Conservation (phyloP, 2,113 vertebrate species). For the Rhinolophus ferrumequinum region DNA sequence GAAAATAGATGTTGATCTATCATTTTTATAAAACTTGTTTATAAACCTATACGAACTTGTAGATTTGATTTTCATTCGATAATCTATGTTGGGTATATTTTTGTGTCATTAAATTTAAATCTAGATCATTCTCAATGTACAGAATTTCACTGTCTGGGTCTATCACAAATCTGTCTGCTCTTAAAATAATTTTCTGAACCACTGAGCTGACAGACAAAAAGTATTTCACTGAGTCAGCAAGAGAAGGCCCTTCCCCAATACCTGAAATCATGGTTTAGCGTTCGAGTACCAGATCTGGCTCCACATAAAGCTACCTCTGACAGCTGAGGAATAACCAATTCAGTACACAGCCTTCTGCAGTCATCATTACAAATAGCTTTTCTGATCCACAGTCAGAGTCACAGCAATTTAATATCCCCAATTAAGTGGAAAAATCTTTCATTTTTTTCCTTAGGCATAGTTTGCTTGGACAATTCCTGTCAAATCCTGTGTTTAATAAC, state of each 20-base stretch:
- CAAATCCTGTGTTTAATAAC: not conserved
- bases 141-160: not conserved
- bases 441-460: not conserved
- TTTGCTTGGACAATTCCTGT: not conserved
- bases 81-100: not conserved
- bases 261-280: not conserved
- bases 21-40: not conserved
- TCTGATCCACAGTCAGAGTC: not conserved
- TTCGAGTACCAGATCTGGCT: not conserved
- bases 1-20: not conserved
- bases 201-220: not conserved
- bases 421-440: not conserved
- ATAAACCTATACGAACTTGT: not conserved
- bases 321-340: not conserved
- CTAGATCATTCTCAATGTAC: not conserved
- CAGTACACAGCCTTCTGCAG: not conserved
- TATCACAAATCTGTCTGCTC: slow-evolving; percentile 6
- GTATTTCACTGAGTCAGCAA: slow-evolving; percentile 11
- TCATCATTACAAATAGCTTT: not conserved
- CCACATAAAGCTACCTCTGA: not conserved
- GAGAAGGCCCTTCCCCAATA: not conserved
- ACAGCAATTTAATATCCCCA: not conserved
- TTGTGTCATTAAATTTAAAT: slow-evolving; percentile 34
- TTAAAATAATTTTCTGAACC: slow-evolving; percentile 65
- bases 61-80: not conserved